Percentiles rank a stretch among this genome's conserved stretches.
Conservation (phyloP, 2,888 invertebrate genomes). For the Leptinotarsa tumamoca region DNA sequence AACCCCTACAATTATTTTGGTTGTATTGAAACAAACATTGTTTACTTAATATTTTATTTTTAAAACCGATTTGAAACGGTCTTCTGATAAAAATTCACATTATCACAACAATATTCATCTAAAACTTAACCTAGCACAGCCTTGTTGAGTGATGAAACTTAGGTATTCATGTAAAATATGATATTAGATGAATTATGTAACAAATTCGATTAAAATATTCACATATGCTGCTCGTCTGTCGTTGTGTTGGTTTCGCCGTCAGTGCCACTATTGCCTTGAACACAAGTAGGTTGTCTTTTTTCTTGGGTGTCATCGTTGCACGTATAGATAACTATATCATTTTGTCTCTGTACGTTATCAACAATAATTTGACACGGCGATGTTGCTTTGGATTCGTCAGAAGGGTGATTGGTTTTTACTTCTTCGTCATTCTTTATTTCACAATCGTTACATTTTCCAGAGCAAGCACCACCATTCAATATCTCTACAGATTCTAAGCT, state of each 20-base stretch:
- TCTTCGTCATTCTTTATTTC: neutral
- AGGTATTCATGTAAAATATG: neutral
- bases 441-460: slow-evolving; percentile 1
- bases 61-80: neutral
- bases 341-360: neutral
- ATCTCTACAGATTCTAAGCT: slow-evolving; percentile 46
- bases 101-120: neutral
- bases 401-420: neutral
- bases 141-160: slow-evolving; percentile 9
- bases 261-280: neutral
- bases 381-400: neutral
- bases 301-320: neutral
- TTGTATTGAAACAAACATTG: too few relatives aligned
- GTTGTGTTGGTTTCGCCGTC: too few relatives aligned
- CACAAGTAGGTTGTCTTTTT: neutral
- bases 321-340: neutral
- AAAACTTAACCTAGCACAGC: slow-evolving; percentile 21
- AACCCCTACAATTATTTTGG: too few relatives aligned
- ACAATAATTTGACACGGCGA: neutral
- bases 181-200: neutral
- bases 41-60: neutral
- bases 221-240: neutral
- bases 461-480: slow-evolving; percentile 39
- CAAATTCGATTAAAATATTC: neutral
- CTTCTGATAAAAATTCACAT: slow-evolving; percentile 23